These are phyloP conservation scores for Tenthredo notha DNA, from an alignment of 2,888 invertebrate species.

Conservation along the genomic window DNA sequence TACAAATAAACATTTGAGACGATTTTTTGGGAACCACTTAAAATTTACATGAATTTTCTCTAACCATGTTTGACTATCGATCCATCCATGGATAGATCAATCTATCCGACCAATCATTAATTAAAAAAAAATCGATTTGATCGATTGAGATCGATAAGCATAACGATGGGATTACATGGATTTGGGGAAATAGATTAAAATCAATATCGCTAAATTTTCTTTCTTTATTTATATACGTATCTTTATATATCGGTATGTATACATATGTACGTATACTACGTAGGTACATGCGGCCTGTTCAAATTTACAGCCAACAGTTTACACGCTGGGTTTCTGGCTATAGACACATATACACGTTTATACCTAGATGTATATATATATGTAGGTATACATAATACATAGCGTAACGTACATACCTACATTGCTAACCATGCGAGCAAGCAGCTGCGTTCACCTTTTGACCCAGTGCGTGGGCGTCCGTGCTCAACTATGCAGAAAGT, in stretches of 20 bases:
- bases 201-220: not conserved
- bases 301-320: slow-evolving; percentile 26
- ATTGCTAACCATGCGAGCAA: slow-evolving; percentile 23
- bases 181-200: not conserved
- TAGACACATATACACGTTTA: not conserved
- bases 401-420: not conserved
- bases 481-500: slow-evolving; percentile 42
- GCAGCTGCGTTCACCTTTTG: slow-evolving; percentile 68
- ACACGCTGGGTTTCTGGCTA: slow-evolving; percentile 6
- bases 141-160: not conserved
- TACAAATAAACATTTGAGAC: too few species aligned
- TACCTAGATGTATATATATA: not conserved
- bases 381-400: slow-evolving; percentile 19
- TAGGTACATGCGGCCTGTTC: not conserved
- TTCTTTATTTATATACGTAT: not conserved
- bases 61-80: too few species aligned
- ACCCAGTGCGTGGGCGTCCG: slow-evolving; percentile 60
- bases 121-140: not conserved
- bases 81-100: too few species aligned
- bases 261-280: not conserved
- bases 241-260: not conserved
- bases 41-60: too few species aligned
- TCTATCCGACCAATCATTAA: too few species aligned
- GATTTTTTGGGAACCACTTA: too few species aligned
- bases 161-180: not conserved